Percentiles rank a stretch among this genome's conserved stretches.
These are phyloP conservation scores for Papilio polytes DNA, from an alignment of 1,140 invertebrate species.

Conservation along the genomic window DNA sequence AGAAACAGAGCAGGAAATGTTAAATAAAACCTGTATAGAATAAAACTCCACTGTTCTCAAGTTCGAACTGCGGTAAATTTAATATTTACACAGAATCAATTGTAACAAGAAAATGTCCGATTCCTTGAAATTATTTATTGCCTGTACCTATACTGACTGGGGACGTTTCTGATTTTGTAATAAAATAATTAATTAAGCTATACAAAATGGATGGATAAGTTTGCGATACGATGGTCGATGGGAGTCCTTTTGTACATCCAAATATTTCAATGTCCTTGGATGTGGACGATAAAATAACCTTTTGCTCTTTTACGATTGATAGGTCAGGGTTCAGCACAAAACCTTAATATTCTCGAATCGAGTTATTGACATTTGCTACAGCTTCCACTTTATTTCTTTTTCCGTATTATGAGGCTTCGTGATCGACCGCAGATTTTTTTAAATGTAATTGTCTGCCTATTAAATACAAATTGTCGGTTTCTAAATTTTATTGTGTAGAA, in stretches of 20 bases:
- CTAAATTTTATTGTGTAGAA: no score
- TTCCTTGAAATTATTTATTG: no score
- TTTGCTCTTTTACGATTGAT: constrained; percentile 1
- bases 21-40: neutral
- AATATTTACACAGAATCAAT: neutral
- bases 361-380: constrained; percentile 22
- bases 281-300: neutral
- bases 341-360: constrained; percentile 8
- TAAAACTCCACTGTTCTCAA: neutral
- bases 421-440: neutral
- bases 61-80: no score
- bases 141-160: no score
- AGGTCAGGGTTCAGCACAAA: neutral
- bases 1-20: no score
- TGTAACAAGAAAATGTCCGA: no score
- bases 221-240: no score
- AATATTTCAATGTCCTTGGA: constrained; percentile 1
- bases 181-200: no score
- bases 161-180: no score
- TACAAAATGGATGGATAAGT: no score
- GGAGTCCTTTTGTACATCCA: neutral
- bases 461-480: no score
- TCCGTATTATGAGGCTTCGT: neutral
- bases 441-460: no score
- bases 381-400: neutral